Conservation (phyloP, 2,797 vertebrate genomes). For the Rhinichthys osculus region DNA sequence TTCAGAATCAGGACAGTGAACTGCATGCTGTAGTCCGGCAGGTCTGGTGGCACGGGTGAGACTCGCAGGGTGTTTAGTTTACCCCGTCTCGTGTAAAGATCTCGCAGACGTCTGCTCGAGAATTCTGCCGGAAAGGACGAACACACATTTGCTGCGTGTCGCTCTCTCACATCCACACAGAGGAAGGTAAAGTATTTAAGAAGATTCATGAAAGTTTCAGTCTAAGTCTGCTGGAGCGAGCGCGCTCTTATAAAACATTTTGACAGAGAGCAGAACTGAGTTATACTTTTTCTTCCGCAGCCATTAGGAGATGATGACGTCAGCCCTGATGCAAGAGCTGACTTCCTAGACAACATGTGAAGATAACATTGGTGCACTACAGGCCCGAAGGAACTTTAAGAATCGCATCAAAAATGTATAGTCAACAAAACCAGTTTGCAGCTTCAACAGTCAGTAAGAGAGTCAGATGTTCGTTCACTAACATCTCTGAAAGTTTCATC, state of each 20-base stretch:
- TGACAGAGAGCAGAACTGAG: not conserved
- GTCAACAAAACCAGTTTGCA: not conserved
- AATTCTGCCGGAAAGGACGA: slow-evolving; percentile 67
- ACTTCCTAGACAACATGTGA: not conserved
- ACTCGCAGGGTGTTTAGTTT: not conserved
- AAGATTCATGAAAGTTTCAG: slow-evolving; percentile 41
- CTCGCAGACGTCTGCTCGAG: slow-evolving; percentile 62
- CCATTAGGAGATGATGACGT: not conserved
- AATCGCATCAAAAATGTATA: not conserved
- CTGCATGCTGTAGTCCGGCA: not conserved
- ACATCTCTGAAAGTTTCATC: not conserved
- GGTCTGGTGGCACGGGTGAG: not conserved
- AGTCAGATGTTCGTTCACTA: not conserved
- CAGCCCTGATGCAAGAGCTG: not conserved
- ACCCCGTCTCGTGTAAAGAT: slow-evolving; percentile 50
- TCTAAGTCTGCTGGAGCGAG: not conserved
- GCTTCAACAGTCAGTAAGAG: no score
- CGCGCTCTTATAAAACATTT: slow-evolving; percentile 2
- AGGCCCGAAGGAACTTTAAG: not conserved
- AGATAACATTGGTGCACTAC: not conserved
- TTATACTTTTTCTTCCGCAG: not conserved
- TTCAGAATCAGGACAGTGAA: not conserved
- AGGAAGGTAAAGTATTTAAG: slow-evolving; percentile 42
- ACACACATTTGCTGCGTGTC: slow-evolving; percentile 35
- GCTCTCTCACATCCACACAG: slow-evolving; percentile 7